phyloP scores from a whole-genome alignment of 2,888 invertebrate genomes.

The Meteorus colon region DNA sequence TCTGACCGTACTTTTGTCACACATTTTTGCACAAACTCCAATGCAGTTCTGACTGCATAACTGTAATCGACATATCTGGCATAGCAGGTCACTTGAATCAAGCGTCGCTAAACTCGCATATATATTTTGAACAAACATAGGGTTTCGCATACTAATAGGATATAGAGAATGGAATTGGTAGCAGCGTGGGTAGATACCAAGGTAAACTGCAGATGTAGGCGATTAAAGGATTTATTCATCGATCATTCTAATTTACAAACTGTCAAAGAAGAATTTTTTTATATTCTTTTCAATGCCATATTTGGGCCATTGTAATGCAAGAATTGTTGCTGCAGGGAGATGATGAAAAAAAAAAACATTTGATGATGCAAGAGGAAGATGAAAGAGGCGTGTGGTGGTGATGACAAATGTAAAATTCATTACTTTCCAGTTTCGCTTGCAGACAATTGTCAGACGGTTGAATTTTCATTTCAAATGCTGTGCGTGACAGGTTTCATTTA shows the following conservation, averaged over 20 bases:
- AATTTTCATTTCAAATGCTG: neutral
- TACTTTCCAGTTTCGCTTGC: conserved; percentile 1
- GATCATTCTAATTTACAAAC: conserved; percentile 34
- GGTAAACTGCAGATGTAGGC: conserved; percentile 51
- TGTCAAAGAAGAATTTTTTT: neutral
- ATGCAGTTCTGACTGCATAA: conserved; percentile 8
- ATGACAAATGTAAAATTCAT: neutral
- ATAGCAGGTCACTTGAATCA: conserved; percentile 57
- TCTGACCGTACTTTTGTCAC: conserved; percentile 63
- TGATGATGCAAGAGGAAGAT: neutral
- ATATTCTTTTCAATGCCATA: too few relatives aligned
- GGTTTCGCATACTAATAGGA: conserved; percentile 70
- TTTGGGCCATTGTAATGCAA: neutral
- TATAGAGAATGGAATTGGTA: conserved; percentile 52
- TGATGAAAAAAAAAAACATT: neutral
- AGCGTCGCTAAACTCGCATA: conserved; percentile 57
- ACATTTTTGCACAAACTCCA: conserved; percentile 56
- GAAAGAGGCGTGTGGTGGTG: neutral
- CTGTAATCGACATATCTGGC: conserved; percentile 51
- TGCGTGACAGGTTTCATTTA: neutral
- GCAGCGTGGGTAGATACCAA: conserved; percentile 52
- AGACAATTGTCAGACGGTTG: conserved; percentile 3
- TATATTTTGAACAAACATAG: conserved; percentile 61
- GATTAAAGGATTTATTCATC: conserved; percentile 29
- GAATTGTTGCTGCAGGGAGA: neutral